phyloP scores from a whole-genome alignment of 2,888 invertebrate genomes.

The Acronicta psi region DNA sequence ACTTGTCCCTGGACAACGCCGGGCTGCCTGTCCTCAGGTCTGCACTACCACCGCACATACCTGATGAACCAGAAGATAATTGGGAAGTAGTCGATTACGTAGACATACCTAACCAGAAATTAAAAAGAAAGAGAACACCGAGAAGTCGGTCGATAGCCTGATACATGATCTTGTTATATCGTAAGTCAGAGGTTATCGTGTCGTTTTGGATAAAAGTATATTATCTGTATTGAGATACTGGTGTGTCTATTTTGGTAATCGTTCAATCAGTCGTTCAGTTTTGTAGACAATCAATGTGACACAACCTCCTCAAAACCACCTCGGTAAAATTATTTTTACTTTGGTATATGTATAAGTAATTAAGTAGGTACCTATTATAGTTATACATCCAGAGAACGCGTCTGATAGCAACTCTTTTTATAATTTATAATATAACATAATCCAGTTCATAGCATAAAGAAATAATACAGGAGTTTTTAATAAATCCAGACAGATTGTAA shows the following conservation, averaged over 20 bases:
- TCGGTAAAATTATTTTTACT: no score
- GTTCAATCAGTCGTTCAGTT: slow-evolving; percentile 17
- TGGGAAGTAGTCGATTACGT: slow-evolving; percentile 92
- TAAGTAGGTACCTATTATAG: no score
- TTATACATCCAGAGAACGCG: no score
- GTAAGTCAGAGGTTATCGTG: background rate
- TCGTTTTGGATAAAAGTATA: background rate
- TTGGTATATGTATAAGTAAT: no score
- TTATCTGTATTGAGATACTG: background rate
- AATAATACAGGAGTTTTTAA: no score
- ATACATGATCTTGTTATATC: slow-evolving; percentile 8
- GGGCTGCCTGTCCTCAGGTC: slow-evolving; percentile 90
- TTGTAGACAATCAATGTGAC: slow-evolving; percentile 8
- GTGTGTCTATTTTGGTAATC: slow-evolving; percentile 10
- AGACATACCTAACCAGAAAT: slow-evolving; percentile 79
- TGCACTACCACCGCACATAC: slow-evolving; percentile 84
- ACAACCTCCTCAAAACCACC: background rate
- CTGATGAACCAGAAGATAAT: slow-evolving; percentile 87
- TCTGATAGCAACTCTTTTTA: no score
- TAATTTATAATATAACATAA: no score
- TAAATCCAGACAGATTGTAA: no score
- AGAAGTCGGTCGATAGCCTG: slow-evolving; percentile 11
- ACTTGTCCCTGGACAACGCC: slow-evolving; percentile 89
- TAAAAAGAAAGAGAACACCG: slow-evolving; percentile 32
- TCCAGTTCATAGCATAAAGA: no score